Evolutionary conservation across 1,140 invertebrate genomes (phyloP).

Genomic region (Magallana gigas): DNA sequence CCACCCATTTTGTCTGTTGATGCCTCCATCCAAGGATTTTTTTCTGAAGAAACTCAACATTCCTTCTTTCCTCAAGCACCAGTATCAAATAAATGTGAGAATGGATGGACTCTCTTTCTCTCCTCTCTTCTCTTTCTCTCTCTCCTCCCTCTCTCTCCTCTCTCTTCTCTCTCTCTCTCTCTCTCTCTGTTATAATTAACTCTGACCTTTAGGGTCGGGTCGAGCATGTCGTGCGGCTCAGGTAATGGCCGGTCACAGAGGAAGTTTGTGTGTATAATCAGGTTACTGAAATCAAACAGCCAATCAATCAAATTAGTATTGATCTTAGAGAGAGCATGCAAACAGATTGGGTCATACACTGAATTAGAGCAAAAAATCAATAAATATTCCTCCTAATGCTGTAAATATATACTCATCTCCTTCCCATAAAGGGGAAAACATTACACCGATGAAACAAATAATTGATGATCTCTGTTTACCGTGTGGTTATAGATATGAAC

Average conservation of each 20-base stretch:
- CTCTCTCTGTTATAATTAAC: not conserved
- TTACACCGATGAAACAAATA: not conserved
- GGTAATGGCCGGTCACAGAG: not conserved
- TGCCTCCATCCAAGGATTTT: no score
- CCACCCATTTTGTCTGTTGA: no score
- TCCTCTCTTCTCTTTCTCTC: not conserved
- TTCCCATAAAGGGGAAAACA: not conserved
- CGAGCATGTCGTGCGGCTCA: not conserved
- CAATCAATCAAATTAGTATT: conserved; percentile 32
- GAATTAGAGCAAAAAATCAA: conserved; percentile 18
- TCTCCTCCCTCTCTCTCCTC: not conserved
- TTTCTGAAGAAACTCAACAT: no score
- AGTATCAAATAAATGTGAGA: no score
- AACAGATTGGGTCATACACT: conserved; percentile 1
- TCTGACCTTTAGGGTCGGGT: not conserved
- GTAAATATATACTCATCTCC: not conserved
- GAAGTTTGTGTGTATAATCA: not conserved
- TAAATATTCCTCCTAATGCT: not conserved
- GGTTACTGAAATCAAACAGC: conserved; percentile 26
- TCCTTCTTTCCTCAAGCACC: no score
- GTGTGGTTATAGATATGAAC: no score
- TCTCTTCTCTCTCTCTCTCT: not conserved
- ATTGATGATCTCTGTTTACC: not conserved
- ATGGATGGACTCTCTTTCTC: no score
- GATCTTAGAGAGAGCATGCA: not conserved